A percentile compares a stretch with the other conserved stretches of the same genome.
phyloP scores from a whole-genome alignment of 1,140 invertebrate species.

The Drosophila chauvacae region DNA sequence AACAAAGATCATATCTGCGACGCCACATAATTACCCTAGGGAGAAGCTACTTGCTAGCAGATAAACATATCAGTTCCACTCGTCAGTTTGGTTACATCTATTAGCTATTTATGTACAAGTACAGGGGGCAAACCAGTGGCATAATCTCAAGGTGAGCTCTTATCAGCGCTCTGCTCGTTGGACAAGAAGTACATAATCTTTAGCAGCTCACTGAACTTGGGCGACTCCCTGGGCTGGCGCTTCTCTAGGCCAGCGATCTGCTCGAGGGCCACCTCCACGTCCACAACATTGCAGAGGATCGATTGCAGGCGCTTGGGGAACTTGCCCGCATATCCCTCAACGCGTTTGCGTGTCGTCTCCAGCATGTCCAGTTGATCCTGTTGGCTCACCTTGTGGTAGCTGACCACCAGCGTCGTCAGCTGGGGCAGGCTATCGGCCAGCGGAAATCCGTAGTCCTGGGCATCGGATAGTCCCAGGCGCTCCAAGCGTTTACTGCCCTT shows the following conservation, averaged over 20 bases:
- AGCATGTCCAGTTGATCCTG: conserved; percentile 54
- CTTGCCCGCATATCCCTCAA: conserved; percentile 5
- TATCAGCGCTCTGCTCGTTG: conserved; percentile 20
- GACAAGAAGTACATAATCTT: conserved; percentile 63
- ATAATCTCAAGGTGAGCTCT: conserved; percentile 26
- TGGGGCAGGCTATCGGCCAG: conserved; percentile 53
- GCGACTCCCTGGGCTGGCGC: conserved; percentile 57
- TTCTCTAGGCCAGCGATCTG: conserved; percentile 69
- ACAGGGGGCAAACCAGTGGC: conserved; percentile 3
- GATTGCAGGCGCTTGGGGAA: conserved; percentile 63
- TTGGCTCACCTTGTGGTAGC: conserved; percentile 56
- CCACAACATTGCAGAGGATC: conserved; percentile 68
- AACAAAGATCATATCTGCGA: conserved; percentile 14
- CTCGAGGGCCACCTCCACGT: conserved; percentile 65
- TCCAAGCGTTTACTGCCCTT: conserved; percentile 44
- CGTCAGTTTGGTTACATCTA: conserved; percentile 18
- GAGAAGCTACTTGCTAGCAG: conserved; percentile 17
- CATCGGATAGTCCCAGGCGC: conserved; percentile 61
- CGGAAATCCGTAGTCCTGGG: conserved; percentile 60
- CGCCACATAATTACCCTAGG: conserved; percentile 28
- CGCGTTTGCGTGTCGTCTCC: conserved; percentile 44
- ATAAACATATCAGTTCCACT: conserved; percentile 42
- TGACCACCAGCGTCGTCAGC: conserved; percentile 56
- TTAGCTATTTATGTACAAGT: conserved; percentile 29
- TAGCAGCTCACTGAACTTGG: conserved; percentile 59